A percentile compares a stretch with the other conserved stretches of the same genome.
These are phyloP conservation scores for Hyposoter didymator DNA, from an alignment of 2,888 invertebrate genomes.

Conservation along the genomic window DNA sequence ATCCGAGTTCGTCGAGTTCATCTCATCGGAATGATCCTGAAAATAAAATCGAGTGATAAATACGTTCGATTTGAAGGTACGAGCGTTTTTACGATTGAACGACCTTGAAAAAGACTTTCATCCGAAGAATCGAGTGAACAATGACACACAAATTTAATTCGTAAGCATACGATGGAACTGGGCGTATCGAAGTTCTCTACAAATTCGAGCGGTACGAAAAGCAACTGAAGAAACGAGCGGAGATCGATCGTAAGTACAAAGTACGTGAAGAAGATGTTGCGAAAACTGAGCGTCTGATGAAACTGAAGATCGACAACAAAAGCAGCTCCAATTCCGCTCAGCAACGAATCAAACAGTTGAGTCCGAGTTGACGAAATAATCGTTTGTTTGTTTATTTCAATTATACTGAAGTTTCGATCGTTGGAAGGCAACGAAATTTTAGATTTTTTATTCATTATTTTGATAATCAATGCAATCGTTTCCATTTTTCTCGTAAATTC, in stretches of 20 bases:
- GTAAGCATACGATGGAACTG: slow-evolving; percentile 46
- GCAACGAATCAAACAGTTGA: slow-evolving; percentile 29
- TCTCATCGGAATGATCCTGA: slow-evolving; percentile 31
- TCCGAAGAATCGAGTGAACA: background rate
- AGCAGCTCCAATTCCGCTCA: background rate
- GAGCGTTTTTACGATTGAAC: background rate
- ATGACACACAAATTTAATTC: background rate
- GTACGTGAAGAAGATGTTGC: background rate
- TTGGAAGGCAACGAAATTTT: no score
- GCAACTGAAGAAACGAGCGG: background rate
- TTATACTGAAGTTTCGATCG: no score
- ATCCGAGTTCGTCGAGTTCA: background rate
- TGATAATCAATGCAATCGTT: no score
- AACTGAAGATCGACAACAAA: background rate
- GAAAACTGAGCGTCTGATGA: slow-evolving; percentile 28
- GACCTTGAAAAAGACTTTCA: background rate
- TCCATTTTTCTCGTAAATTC: no score
- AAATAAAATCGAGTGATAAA: background rate
- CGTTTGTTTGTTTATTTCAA: no score
- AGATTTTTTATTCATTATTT: no score
- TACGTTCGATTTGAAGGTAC: slow-evolving; percentile 7
- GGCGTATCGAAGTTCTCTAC: slow-evolving; percentile 18
- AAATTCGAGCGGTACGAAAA: background rate
- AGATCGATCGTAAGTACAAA: background rate
- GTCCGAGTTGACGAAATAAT: no score